A percentile compares a stretch with the other conserved stretches of the same genome.
Conservation (phyloP, 2,113 vertebrate species). For the Anser brachyrhynchus region DNA sequence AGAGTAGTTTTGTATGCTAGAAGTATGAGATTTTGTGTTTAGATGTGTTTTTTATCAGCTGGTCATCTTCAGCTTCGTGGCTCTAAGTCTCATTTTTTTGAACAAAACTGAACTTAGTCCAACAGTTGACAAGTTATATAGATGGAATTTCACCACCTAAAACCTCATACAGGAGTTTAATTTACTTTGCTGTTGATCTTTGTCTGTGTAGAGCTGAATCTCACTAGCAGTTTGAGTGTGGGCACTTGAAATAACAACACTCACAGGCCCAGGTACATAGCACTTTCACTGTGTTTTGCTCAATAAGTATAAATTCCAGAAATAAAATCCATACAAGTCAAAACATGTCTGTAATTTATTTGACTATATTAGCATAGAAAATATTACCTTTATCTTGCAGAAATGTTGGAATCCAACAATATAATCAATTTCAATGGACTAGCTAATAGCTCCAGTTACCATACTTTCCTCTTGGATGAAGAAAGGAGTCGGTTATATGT, state of each 20-base stretch:
- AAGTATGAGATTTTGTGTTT: not conserved
- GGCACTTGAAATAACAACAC: not conserved
- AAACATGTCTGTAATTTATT: not conserved
- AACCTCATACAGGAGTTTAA: not conserved
- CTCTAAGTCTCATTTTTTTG: not conserved
- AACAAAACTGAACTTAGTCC: not conserved
- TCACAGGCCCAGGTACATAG: not conserved
- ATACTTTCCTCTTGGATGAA: slow-evolving; percentile 96
- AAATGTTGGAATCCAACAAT: slow-evolving; percentile 96
- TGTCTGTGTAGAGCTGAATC: not conserved
- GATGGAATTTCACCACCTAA: not conserved
- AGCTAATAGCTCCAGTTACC: slow-evolving; percentile 93
- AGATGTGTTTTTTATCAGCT: not conserved
- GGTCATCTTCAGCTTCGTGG: not conserved
- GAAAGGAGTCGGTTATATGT: slow-evolving; percentile 92
- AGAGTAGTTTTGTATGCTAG: not conserved
- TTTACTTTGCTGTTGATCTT: not conserved
- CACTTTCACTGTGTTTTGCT: not conserved
- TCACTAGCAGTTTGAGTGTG: not conserved
- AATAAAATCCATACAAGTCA: not conserved
- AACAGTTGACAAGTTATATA: not conserved
- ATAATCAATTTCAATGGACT: slow-evolving; percentile 91
- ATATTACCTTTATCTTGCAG: slow-evolving; percentile 78
- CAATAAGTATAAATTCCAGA: not conserved
- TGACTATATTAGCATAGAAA: not conserved